phyloP scores from a whole-genome alignment of 2,113 vertebrate genomes.

The Phylloscopus trochilus region DNA sequence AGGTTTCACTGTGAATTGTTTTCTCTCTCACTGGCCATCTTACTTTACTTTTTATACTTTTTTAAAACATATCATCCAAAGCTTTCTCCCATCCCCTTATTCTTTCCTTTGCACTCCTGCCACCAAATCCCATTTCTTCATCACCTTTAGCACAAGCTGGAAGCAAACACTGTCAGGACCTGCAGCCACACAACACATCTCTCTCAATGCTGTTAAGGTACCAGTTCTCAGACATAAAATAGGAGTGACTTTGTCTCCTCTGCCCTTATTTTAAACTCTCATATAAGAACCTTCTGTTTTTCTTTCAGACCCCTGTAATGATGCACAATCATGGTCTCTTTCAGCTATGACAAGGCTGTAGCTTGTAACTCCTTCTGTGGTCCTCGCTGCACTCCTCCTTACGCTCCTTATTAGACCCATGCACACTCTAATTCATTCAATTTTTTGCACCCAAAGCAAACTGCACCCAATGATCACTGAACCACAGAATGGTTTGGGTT shows the following conservation, averaged over 20 bases:
- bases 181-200: background rate
- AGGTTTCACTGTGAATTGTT: background rate
- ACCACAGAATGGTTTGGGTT: background rate
- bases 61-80: background rate
- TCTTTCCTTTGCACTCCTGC: background rate
- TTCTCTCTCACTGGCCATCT: background rate
- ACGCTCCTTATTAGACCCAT: rapidly evolving
- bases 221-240: background rate
- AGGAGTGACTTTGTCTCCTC: background rate
- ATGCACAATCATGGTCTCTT: background rate
- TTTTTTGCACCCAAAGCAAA: background rate
- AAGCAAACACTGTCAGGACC: background rate
- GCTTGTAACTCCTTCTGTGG: background rate
- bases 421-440: background rate
- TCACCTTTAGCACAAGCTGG: background rate
- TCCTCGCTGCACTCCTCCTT: background rate
- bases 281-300: background rate
- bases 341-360: background rate
- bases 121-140: background rate
- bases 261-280: background rate
- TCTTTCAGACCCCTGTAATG: background rate
- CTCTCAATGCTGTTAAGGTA: background rate
- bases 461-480: background rate
- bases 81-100: background rate
- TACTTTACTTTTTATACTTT: background rate